These are phyloP conservation scores for Ptiloglossa arizonensis DNA, from an alignment of 1,140 invertebrate species.

Conservation along the genomic window DNA sequence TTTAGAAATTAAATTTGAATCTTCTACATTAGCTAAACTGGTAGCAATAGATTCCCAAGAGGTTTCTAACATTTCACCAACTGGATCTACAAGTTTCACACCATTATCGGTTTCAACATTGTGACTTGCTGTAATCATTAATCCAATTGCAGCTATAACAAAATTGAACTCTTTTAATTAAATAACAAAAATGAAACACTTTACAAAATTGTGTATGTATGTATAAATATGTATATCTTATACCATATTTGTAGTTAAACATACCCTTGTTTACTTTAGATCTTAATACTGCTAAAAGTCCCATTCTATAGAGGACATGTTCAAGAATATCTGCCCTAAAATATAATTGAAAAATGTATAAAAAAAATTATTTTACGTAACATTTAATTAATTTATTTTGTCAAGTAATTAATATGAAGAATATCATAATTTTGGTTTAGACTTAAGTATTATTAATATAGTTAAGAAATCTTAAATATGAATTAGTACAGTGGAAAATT, in stretches of 20 bases:
- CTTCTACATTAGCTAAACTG: slow-evolving; percentile 88
- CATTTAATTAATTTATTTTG: slow-evolving; percentile 8
- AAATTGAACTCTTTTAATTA: slow-evolving; percentile 37
- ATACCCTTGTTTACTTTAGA: slow-evolving; percentile 91
- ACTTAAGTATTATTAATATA: too few relatives aligned
- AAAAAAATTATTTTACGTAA: slow-evolving; percentile 8
- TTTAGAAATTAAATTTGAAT: slow-evolving; percentile 79
- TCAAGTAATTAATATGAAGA: neutral
- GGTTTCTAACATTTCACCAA: slow-evolving; percentile 96
- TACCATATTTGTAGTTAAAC: slow-evolving; percentile 36
- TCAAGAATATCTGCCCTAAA: slow-evolving; percentile 90
- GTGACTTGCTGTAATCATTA: slow-evolving; percentile 99
- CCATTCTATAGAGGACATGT: slow-evolving; percentile 96
- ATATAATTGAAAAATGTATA: slow-evolving; percentile 61
- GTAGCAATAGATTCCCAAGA: slow-evolving; percentile 96
- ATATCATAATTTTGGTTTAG: too few relatives aligned
- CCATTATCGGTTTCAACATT: slow-evolving; percentile 98
- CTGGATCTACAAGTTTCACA: slow-evolving; percentile 97
- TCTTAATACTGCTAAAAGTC: slow-evolving; percentile 93
- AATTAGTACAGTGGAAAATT: too few relatives aligned
- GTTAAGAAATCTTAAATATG: too few relatives aligned
- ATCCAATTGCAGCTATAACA: slow-evolving; percentile 87
- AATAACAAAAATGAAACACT: slow-evolving; percentile 55
- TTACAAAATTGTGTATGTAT: too few relatives aligned
- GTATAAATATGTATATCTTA: too few relatives aligned